Conservation (phyloP, 2,797 vertebrate genomes). For the Sebastes oblongus region DNA sequence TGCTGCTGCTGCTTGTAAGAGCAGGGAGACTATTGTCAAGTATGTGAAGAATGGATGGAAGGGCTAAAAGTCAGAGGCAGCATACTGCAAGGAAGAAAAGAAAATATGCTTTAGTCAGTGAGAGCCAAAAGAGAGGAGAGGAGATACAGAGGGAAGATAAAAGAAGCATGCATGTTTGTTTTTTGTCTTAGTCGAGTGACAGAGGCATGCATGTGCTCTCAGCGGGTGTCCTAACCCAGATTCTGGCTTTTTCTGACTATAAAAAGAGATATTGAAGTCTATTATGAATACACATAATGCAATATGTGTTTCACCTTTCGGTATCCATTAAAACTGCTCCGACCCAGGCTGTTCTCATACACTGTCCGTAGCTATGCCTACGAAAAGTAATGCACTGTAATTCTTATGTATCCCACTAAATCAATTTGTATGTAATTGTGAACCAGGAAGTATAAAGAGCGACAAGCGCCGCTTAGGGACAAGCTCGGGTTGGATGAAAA, state of each 20-base stretch:
- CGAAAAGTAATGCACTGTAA: no score
- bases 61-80: constrained; percentile 31
- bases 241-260: not conserved
- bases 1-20: constrained; percentile 35
- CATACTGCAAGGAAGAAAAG: not conserved
- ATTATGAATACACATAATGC: not conserved
- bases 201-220: not conserved
- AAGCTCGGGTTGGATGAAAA: accelerated
- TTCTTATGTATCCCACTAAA: no score
- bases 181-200: not conserved
- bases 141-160: not conserved
- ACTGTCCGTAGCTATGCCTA: no score
- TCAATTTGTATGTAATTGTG: no score
- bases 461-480: no score
- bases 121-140: not conserved
- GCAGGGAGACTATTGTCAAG: constrained; percentile 43
- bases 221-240: constrained; percentile 3
- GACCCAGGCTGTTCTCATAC: no score
- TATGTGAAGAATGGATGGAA: constrained; percentile 18
- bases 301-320: not conserved
- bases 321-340: not conserved
- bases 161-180: not conserved
- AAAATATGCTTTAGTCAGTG: not conserved
- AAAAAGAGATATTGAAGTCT: not conserved
- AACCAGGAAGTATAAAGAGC: no score